phyloP scores from a whole-genome alignment of 1,140 invertebrate genomes.

The Papilio polyxenes region DNA sequence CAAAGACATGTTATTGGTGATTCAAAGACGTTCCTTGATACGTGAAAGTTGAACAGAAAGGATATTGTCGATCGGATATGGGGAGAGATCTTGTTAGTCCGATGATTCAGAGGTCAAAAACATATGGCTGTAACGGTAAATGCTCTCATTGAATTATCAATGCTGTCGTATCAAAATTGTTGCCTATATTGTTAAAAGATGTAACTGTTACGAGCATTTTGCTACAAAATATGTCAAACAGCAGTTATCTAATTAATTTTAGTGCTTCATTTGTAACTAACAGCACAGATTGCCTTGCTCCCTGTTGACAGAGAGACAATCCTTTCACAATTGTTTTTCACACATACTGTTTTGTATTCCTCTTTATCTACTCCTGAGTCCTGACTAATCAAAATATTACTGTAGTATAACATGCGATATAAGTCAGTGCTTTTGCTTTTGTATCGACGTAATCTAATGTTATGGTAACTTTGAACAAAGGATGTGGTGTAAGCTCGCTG shows the following conservation, averaged over 20 bases:
- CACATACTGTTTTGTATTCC: too few relatives aligned
- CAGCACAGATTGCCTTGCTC: not conserved
- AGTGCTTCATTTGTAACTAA: not conserved
- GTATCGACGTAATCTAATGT: conserved; percentile 34
- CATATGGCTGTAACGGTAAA: conserved; percentile 27
- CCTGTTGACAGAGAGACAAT: not conserved
- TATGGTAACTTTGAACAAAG: conserved; percentile 44
- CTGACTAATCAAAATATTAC: not conserved
- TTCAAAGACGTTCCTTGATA: conserved; percentile 19
- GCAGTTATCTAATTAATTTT: not conserved
- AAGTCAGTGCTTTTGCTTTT: conserved; percentile 5
- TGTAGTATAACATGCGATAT: not conserved
- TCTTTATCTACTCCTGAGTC: too few relatives aligned
- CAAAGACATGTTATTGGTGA: conserved; percentile 27
- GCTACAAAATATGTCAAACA: not conserved
- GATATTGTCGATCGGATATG: conserved; percentile 30
- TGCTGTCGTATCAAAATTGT: not conserved
- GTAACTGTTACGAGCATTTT: not conserved
- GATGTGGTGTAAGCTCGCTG: conserved; percentile 40
- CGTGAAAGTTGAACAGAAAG: conserved; percentile 34
- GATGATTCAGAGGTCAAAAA: conserved; percentile 33
- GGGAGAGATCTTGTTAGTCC: conserved; percentile 17
- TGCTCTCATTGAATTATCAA: conserved; percentile 7
- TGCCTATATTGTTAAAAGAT: not conserved
- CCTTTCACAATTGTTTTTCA: not conserved